Conservation (phyloP, 1,140 invertebrate species). For the Hypsibius dujardini region DNA sequence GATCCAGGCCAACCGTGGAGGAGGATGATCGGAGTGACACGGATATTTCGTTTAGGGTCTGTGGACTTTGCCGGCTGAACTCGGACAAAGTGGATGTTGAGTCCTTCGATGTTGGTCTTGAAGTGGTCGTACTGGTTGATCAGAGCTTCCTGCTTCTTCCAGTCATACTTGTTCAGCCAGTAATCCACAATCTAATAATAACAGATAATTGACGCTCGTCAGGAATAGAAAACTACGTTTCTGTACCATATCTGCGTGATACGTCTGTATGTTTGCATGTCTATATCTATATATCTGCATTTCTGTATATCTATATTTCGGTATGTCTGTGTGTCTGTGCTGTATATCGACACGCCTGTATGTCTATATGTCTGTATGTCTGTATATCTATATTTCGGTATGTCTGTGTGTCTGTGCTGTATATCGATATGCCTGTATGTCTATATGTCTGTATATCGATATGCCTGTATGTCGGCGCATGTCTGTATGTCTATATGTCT, state of each 20-base stretch:
- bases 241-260: no score
- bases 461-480: no score
- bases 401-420: no score
- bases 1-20: conserved; percentile 79
- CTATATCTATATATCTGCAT: conserved; percentile 34
- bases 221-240: not conserved
- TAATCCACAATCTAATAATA: conserved; percentile 46
- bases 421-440: no score
- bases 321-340: no score
- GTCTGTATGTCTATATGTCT: no score
- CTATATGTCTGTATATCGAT: no score
- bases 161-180: conserved; percentile 54
- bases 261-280: conserved; percentile 62
- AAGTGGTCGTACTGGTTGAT: conserved; percentile 55
- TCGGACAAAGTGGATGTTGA: conserved; percentile 47
- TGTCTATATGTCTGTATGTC: no score
- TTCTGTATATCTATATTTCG: no score
- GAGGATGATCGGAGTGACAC: conserved; percentile 47
- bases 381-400: no score
- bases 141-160: conserved; percentile 44
- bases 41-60: conserved; percentile 19
- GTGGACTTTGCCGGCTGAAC: conserved; percentile 35
- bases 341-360: conserved; percentile 8
- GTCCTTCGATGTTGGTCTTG: conserved; percentile 44
- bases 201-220: not conserved